Evolutionary conservation across 2,888 invertebrate genomes (phyloP), one percentile per base, ranked within the genome.

Genomic region (Leucophenga montana): DNA sequence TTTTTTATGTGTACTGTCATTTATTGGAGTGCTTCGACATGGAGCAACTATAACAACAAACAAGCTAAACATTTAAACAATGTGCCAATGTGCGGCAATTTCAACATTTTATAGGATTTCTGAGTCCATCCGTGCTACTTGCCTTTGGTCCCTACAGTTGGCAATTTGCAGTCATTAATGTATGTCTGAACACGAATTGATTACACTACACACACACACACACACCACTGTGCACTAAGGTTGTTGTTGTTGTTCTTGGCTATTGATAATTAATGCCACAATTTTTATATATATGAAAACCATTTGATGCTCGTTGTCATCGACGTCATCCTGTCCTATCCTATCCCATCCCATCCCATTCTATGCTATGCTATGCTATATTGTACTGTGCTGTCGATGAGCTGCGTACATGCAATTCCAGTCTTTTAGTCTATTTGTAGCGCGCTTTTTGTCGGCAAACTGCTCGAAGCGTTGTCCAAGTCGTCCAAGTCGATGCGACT

Each of bases 231-330:
- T 39, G 39, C 11, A 39, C 11, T 1, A 3, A 5, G 39, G 59
- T 59, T 59, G 39, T 39, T 39, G 13, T 56, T 56, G 56, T 56
- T 57, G 27, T 27, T 57, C 9, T 27, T 27, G 57, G 39, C 39
- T 61, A 61, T 61, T 61, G 61, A 61, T 61, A 61, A 61, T 61
- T 61, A 61, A 61, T 61, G 61, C 61, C 61, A 18, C 61, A 61
- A 61, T 61, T 61, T 61, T 61, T 61, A 27, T 61, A 61, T 39
- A 39, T 61, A 18, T 53, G 53, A 53, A 20, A 54, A 54, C 54
- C 54, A 54, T 18, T 54, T 54, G 54, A 54, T 18, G 54, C 54
- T 22, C 54, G 54, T 54, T 54, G 54, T 54, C 54, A 22, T 54
- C 54, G 18, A 8, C 18, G 50, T 50, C 27, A 39, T 39, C 39